Percentiles rank a stretch among this genome's conserved stretches.
These are phyloP conservation scores for Neria commutata DNA, from an alignment of 2,888 invertebrate species.

Conservation along the genomic window DNA sequence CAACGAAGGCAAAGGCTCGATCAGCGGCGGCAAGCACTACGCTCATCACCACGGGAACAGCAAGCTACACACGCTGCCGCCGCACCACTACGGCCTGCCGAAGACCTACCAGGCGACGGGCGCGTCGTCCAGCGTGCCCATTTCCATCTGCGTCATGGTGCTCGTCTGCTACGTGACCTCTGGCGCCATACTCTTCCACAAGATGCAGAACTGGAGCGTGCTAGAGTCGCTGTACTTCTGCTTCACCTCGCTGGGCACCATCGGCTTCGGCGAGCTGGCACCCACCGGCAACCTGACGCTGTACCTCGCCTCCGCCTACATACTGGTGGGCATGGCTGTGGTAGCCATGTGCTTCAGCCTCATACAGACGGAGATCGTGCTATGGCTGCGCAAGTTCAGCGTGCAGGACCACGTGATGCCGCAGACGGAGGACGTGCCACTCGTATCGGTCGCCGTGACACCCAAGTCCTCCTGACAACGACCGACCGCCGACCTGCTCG, in stretches of 20 bases:
- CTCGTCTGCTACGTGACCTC: slow-evolving; percentile 86
- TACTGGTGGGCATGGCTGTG: slow-evolving; percentile 82
- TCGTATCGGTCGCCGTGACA: slow-evolving; percentile 65
- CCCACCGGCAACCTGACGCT: slow-evolving; percentile 75
- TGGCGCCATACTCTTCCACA: slow-evolving; percentile 87
- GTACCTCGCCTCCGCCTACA: slow-evolving; percentile 80
- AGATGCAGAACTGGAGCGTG: slow-evolving; percentile 90
- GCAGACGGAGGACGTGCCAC: slow-evolving; percentile 63
- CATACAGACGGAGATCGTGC: slow-evolving; percentile 76
- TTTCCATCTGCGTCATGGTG: slow-evolving; percentile 83
- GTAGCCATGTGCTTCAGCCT: slow-evolving; percentile 88
- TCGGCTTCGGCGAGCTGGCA: slow-evolving; percentile 81
- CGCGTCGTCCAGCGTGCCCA: slow-evolving; percentile 73
- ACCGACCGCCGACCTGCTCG: slow-evolving; percentile 56
- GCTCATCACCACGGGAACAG: slow-evolving; percentile 32
- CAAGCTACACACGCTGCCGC: slow-evolving; percentile 31
- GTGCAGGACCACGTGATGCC: slow-evolving; percentile 60
- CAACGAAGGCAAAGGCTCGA: slow-evolving; percentile 26
- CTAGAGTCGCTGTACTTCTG: slow-evolving; percentile 86
- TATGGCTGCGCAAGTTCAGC: slow-evolving; percentile 62
- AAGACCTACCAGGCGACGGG: slow-evolving; percentile 28
- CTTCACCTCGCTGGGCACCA: slow-evolving; percentile 79
- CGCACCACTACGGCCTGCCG: slow-evolving; percentile 35
- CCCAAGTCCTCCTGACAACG: slow-evolving; percentile 69
- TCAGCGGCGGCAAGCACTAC: slow-evolving; percentile 34